These are phyloP conservation scores for Hydrochoerus hydrochaeris DNA, from an alignment of 2,113 vertebrate species.

Conservation along the genomic window DNA sequence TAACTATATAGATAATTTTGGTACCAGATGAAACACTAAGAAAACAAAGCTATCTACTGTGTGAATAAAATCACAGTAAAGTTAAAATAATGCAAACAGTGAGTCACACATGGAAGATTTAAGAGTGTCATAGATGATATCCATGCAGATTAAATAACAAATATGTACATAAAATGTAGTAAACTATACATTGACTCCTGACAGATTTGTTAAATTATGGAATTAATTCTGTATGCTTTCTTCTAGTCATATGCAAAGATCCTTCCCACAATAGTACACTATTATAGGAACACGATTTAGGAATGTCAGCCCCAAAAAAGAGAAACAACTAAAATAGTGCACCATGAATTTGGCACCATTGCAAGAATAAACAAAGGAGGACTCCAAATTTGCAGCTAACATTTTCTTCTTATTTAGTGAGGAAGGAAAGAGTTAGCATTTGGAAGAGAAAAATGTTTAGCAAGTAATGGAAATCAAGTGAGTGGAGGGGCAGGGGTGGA, in stretches of 20 bases:
- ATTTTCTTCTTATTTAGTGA: neutral
- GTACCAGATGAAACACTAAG: neutral
- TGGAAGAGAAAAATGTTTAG: neutral
- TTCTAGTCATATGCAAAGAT: neutral
- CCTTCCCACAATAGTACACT: neutral
- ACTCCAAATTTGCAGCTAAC: fast-evolving
- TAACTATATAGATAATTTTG: neutral
- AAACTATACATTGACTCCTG: neutral
- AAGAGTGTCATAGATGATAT: neutral
- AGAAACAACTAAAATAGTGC: neutral
- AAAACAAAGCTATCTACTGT: neutral
- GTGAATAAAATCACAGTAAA: neutral
- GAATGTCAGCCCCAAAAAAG: neutral
- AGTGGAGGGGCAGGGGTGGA: neutral
- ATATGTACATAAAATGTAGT: neutral
- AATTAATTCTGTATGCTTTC: neutral
- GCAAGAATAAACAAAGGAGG: neutral
- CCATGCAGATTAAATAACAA: neutral
- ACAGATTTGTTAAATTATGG: neutral
- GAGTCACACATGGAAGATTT: neutral
- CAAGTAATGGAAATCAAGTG: neutral
- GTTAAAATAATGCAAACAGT: neutral
- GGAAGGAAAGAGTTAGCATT: neutral
- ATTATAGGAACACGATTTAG: neutral
- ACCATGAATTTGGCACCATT: neutral